Evolutionary conservation across 2,113 vertebrate genomes (phyloP), one percentile per base, ranked within the genome.

Genomic region (Ginglymostoma cirratum): DNA sequence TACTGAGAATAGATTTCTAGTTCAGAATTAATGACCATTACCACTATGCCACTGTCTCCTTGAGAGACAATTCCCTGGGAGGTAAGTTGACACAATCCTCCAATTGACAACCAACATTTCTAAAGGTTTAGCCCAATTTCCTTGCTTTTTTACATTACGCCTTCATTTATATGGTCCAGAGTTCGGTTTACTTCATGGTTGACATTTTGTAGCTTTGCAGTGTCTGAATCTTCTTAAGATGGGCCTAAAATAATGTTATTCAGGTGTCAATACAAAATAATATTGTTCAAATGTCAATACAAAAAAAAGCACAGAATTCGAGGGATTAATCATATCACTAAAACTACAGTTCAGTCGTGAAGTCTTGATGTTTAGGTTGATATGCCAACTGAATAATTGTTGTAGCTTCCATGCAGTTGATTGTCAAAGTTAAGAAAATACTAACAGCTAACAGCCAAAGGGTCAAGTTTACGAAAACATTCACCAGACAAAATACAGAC

Each of bases 401-500:
- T 24, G 8, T 27, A 69, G 70, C 69, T 70, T 94, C 42, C 38
- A 70, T 72, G 93, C 24, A 21, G 14, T 45, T 17, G 66, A 72
- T 95, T 76, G 94, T 95, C 66, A 95, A 76, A 95, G 45, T 34
- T 66, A 93, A 90, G 55, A 65, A 72, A 48, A 72, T 95, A 48
- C 94, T 52, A 30, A 76, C 69, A 72, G 55, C 42, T 19, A 72
- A 95, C 27, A 95, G 69, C 69, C 45, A n/a, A 76, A 70, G 14
- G 94, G 94, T 76, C 69, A 95, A 34, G 94, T 95, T 95, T 95
- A 95, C 72, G 67, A 76, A 52, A 95, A 95, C 94, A 95, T 95
- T 95, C 48, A 42, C 94, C 69, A 95, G 94, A 95, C 94, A 48
- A 52, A 95, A 95, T 72, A 72, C 94, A 95, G 94, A 95, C 94